Conservation (phyloP, 2,888 invertebrate species). For the Nasonovia ribisnigri region DNA sequence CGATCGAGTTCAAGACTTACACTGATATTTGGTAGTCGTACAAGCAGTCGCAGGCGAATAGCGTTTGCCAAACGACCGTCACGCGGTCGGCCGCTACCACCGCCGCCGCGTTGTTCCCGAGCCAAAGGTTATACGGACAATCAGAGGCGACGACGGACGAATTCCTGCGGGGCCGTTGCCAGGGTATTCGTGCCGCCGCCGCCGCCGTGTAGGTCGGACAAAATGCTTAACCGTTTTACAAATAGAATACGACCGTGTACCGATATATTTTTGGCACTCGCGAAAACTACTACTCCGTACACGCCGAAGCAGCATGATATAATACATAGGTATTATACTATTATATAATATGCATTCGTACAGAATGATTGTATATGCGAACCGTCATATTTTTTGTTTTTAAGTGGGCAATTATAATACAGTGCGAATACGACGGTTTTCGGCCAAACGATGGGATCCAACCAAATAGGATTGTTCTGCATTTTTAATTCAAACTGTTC, state of each 20-base stretch:
- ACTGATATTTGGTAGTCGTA: conserved; percentile 37
- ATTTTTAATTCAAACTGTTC: no score
- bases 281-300: conserved; percentile 3
- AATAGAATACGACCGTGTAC: conserved; percentile 9
- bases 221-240: conserved; percentile 48
- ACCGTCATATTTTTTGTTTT: no score
- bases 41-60: conserved; percentile 19
- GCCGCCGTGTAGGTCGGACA: background rate
- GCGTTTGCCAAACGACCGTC: conserved; percentile 48
- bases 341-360: background rate
- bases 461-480: background rate
- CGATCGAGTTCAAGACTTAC: conserved; percentile 54
- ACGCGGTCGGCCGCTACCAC: background rate
- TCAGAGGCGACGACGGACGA: conserved; percentile 64
- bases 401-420: background rate
- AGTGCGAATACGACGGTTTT: background rate
- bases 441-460: background rate
- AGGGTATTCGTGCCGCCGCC: conserved; percentile 24
- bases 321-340: background rate
- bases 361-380: background rate
- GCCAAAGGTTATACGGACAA: conserved; percentile 61
- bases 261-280: conserved; percentile 39
- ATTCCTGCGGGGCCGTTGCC: conserved; percentile 48
- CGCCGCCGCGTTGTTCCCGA: conserved; percentile 34
- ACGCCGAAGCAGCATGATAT: background rate